Percentiles rank a stretch among this genome's conserved stretches.
Conservation (phyloP, 2,113 vertebrate species). For the Numida meleagris region DNA sequence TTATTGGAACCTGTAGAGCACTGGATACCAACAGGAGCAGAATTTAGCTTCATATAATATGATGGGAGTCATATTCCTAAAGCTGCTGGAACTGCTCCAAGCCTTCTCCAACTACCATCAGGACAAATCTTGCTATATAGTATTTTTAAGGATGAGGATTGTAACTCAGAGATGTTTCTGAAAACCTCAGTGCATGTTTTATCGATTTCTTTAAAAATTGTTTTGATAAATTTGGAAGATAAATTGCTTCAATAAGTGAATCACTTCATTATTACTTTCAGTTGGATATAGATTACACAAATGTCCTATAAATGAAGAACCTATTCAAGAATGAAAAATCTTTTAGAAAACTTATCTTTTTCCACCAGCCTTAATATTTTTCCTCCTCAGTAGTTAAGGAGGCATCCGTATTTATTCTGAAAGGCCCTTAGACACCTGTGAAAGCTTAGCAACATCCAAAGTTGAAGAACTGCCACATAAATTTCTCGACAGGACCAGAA, state of each 20-base stretch:
- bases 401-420: neutral
- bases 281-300: neutral
- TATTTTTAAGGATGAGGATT: neutral
- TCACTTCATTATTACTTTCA: neutral
- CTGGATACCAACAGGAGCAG: neutral
- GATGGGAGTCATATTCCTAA: neutral
- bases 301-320: neutral
- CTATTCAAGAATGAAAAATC: neutral
- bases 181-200: neutral
- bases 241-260: neutral
- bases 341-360: neutral
- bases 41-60: neutral
- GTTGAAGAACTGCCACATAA: neutral
- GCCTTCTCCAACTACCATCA: neutral
- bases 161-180: neutral
- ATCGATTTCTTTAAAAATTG: neutral
- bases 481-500: neutral
- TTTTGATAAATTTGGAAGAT: neutral
- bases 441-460: neutral
- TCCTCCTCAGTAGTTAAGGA: neutral
- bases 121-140: neutral
- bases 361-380: neutral
- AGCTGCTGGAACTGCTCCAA: neutral
- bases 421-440: neutral
- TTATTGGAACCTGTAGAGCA: neutral